phyloP scores from a whole-genome alignment of 2,888 invertebrate genomes.

The Torymus auratus region DNA sequence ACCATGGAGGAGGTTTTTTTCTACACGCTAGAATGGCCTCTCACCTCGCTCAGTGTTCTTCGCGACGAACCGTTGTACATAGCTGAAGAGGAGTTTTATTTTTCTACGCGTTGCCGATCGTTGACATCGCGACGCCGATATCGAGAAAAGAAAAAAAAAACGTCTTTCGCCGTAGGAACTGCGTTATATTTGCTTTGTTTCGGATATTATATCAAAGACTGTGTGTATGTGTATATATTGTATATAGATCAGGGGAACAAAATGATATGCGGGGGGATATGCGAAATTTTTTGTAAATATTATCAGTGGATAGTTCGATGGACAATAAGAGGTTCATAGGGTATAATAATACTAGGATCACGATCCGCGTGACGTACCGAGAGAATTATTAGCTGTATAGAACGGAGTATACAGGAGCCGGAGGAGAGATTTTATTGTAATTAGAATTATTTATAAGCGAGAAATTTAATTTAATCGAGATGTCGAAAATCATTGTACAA shows the following conservation, averaged over 20 bases:
- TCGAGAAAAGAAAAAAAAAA: too few relatives aligned
- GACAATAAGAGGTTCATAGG: slow-evolving; percentile 66
- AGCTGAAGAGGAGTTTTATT: too few relatives aligned
- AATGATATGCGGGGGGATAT: background rate
- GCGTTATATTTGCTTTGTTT: too few relatives aligned
- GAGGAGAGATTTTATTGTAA: slow-evolving; percentile 67
- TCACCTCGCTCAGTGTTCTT: too few relatives aligned
- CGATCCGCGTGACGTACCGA: slow-evolving; percentile 55
- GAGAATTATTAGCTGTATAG: background rate
- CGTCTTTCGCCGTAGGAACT: too few relatives aligned
- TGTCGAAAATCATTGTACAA: slow-evolving; percentile 63
- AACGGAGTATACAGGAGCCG: background rate
- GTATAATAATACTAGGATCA: slow-evolving; percentile 54
- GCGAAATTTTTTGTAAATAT: slow-evolving; percentile 21
- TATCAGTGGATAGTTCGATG: slow-evolving; percentile 67
- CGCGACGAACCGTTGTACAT: too few relatives aligned
- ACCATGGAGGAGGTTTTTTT: too few relatives aligned
- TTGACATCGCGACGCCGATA: too few relatives aligned
- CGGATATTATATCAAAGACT: background rate
- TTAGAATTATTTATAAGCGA: slow-evolving; percentile 70
- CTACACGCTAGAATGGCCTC: too few relatives aligned
- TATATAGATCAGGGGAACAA: background rate
- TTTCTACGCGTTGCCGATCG: too few relatives aligned
- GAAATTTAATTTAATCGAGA: slow-evolving; percentile 69
- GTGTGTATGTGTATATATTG: slow-evolving; percentile 23